phyloP scores from a whole-genome alignment of 2,113 vertebrate species.

The Prionailurus bengalensis region DNA sequence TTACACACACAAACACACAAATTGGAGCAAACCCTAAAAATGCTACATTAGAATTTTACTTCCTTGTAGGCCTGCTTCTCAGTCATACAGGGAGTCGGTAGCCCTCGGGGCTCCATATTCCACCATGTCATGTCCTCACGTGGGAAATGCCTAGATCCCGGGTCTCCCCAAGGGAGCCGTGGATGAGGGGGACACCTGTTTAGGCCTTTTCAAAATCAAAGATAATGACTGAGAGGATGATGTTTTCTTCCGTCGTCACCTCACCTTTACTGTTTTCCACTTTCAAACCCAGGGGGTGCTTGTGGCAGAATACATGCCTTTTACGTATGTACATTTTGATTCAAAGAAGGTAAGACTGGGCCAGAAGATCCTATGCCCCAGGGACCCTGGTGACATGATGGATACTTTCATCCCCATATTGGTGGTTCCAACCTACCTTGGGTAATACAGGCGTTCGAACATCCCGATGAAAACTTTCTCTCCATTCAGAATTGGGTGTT shows the following conservation, averaged over 20 bases:
- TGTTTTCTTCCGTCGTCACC: not conserved
- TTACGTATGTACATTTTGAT: not conserved
- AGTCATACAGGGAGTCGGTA: not conserved
- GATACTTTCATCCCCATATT: not conserved
- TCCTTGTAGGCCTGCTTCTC: not conserved
- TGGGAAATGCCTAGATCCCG: not conserved
- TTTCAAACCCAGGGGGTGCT: not conserved
- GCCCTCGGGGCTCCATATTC: not conserved
- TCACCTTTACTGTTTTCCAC: not conserved
- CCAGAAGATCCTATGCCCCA: not conserved
- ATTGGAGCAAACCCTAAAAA: constrained; percentile 24
- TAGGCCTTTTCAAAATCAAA: constrained; percentile 20
- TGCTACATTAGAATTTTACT: not conserved
- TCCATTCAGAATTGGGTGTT: not conserved
- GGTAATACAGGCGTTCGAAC: not conserved
- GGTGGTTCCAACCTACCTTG: not conserved
- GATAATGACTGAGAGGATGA: not conserved
- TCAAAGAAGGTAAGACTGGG: not conserved
- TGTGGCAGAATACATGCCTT: not conserved
- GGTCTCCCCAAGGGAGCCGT: not conserved
- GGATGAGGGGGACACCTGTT: not conserved
- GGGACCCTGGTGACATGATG: not conserved
- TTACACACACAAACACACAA: constrained; percentile 22
- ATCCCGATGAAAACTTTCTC: constrained; percentile 17
- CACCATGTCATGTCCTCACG: accelerated